Conservation (phyloP, 2,888 invertebrate genomes). For the Drosophila parthenogenetica region DNA sequence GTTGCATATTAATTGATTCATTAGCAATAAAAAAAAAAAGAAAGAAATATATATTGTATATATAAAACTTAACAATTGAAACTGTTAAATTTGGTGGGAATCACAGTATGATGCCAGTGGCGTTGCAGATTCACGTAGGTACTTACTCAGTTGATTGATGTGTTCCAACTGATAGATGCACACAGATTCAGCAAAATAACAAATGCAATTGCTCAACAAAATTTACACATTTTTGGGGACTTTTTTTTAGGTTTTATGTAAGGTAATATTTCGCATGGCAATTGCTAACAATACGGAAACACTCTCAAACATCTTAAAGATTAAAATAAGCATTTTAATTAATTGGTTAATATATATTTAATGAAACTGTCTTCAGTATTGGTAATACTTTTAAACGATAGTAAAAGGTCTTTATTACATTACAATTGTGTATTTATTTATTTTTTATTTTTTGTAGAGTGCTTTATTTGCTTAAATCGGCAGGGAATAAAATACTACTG, state of each 20-base stretch:
- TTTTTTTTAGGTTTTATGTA: background rate
- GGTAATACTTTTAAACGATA: no score
- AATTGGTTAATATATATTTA: no score
- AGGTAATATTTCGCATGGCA: background rate
- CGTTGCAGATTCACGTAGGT: no score
- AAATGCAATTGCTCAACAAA: background rate
- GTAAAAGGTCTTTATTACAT: no score
- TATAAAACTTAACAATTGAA: conserved; percentile 10
- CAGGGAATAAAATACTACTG: no score
- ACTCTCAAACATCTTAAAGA: no score
- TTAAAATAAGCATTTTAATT: no score
- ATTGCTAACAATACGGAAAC: no score
- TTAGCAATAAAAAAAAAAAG: conserved; percentile 7
- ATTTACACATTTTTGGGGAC: conserved; percentile 12
- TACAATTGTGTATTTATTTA: no score
- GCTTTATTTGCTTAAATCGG: no score
- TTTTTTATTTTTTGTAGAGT: background rate
- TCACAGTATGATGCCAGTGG: conserved; percentile 22
- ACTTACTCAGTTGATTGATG: conserved; percentile 1
- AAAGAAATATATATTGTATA: background rate
- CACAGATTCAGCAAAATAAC: background rate
- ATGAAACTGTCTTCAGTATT: no score
- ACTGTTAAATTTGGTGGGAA: conserved; percentile 30
- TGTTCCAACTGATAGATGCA: background rate
- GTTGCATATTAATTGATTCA: conserved; percentile 41